These are phyloP conservation scores for Heterodera schachtii DNA, from an alignment of 1,140 invertebrate genomes.

Conservation along the genomic window DNA sequence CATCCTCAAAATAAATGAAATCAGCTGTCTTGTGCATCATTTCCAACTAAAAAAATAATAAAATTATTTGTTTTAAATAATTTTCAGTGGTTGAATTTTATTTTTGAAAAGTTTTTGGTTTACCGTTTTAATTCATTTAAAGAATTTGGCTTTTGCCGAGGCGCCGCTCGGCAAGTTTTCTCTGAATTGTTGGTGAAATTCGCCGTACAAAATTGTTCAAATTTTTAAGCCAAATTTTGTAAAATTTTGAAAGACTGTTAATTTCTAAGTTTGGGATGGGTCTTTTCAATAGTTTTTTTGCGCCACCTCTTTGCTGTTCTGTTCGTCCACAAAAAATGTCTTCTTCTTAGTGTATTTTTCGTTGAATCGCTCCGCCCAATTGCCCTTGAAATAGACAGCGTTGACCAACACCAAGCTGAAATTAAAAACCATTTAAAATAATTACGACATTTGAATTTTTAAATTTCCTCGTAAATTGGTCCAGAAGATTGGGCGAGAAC, in stretches of 20 bases:
- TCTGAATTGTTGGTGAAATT: too few relatives aligned
- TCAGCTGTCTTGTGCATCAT: neutral
- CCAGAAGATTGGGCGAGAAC: constrained; percentile 33
- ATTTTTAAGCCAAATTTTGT: too few relatives aligned
- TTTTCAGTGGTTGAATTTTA: too few relatives aligned
- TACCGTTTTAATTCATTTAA: too few relatives aligned
- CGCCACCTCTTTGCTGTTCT: constrained; percentile 29
- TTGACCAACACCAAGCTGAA: constrained; percentile 45
- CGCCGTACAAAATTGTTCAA: too few relatives aligned
- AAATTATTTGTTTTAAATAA: too few relatives aligned
- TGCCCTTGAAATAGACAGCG: constrained; percentile 52
- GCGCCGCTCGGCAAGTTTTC: too few relatives aligned
- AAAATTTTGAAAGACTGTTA: constrained; percentile 3
- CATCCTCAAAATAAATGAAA: neutral
- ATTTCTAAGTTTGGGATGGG: constrained; percentile 2
- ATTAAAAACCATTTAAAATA: neutral
- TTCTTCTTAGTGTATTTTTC: constrained; percentile 23
- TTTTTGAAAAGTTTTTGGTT: too few relatives aligned
- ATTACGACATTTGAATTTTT: neutral
- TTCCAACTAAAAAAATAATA: neutral
- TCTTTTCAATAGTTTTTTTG: neutral
- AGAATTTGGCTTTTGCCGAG: too few relatives aligned
- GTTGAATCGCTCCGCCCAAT: constrained; percentile 40
- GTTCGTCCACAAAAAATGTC: constrained; percentile 35
- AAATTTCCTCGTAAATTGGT: neutral